Evolutionary conservation across 2,888 invertebrate genomes (phyloP).

Genomic region (Heterodera filipjevi): DNA sequence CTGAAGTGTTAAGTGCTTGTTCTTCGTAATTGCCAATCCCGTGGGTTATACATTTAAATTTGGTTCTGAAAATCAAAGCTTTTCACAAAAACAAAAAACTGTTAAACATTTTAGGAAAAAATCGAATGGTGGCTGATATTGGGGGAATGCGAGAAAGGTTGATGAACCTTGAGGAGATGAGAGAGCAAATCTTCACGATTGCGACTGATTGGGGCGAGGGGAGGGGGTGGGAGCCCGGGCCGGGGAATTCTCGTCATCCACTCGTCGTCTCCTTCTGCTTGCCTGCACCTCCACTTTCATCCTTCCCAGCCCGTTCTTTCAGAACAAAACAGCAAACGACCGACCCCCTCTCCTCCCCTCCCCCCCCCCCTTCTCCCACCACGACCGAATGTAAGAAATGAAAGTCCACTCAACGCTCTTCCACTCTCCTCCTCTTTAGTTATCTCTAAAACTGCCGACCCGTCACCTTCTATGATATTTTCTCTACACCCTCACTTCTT

Average conservation of each 20-base stretch:
- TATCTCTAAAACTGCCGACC: neutral
- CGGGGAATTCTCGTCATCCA: conserved; percentile 7
- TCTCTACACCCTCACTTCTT: neutral
- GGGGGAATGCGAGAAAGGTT: neutral
- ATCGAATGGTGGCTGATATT: neutral
- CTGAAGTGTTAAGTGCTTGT: too few species aligned
- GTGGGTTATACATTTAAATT: too few species aligned
- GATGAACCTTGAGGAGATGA: conserved; percentile 3
- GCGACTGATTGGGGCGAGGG: conserved; percentile 4
- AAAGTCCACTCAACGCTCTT: conserved; percentile 2
- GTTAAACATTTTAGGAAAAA: neutral
- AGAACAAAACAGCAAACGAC: conserved; percentile 9
- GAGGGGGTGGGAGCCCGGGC: neutral
- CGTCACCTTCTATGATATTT: neutral
- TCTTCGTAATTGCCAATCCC: too few species aligned
- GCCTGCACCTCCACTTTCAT: neutral
- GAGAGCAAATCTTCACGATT: conserved; percentile 7
- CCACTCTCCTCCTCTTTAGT: neutral
- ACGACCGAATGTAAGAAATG: neutral
- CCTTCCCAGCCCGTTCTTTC: conserved; percentile 4
- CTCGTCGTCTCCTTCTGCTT: neutral
- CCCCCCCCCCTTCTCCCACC: neutral
- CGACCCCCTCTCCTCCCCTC: neutral
- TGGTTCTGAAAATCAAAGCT: too few species aligned
- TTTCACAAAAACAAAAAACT: neutral